Conservation (phyloP, 2,888 invertebrate species). For the Brachyptera putata region DNA sequence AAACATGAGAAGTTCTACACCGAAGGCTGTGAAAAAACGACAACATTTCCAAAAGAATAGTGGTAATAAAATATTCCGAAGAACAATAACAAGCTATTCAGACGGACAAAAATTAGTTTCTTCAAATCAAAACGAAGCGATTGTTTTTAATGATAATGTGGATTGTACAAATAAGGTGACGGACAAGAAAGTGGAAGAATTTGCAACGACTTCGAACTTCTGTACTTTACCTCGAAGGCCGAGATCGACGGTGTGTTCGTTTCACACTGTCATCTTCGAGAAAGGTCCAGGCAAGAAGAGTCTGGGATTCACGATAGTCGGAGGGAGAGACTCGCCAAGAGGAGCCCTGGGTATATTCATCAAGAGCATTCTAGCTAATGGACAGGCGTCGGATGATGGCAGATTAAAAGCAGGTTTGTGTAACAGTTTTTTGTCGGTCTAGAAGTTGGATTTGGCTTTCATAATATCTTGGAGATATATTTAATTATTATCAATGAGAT, state of each 20-base stretch:
- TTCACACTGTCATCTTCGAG: slow-evolving; percentile 68
- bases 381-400: slow-evolving; percentile 80
- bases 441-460: no score
- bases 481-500: background rate
- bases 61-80: slow-evolving; percentile 57
- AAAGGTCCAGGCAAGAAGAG: slow-evolving; percentile 80
- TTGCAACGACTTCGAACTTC: slow-evolving; percentile 53
- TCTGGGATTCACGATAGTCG: slow-evolving; percentile 85
- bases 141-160: slow-evolving; percentile 33
- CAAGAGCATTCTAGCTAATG: slow-evolving; percentile 76
- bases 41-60: slow-evolving; percentile 61
- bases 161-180: slow-evolving; percentile 30
- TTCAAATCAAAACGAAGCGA: slow-evolving; percentile 39
- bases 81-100: slow-evolving; percentile 54
- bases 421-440: background rate
- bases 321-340: slow-evolving; percentile 78
- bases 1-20: slow-evolving; percentile 35
- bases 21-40: slow-evolving; percentile 44
- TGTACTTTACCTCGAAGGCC: slow-evolving; percentile 67
- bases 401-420: slow-evolving; percentile 69
- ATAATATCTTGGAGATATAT: no score
- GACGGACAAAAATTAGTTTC: slow-evolving; percentile 45
- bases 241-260: slow-evolving; percentile 62
- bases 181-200: slow-evolving; percentile 35
- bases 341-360: slow-evolving; percentile 83